These are phyloP conservation scores for Crossaster papposus DNA, from an alignment of 53 echinoderm and acorn worm genomes.

Conservation along the genomic window DNA sequence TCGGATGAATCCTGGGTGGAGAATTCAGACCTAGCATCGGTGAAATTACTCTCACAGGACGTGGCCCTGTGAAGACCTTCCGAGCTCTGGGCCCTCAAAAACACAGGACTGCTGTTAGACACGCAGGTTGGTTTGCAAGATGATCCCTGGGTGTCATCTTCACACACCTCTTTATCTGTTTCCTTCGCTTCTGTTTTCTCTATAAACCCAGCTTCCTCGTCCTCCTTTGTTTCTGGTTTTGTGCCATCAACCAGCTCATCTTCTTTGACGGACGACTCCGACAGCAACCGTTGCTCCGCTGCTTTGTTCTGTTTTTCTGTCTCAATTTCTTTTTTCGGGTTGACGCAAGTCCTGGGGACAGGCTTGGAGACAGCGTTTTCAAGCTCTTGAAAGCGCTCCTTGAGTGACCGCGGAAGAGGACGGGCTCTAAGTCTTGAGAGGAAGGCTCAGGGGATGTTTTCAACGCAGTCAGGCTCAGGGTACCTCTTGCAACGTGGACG, in stretches of 20 bases:
- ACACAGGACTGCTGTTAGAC: slow-evolving; percentile 35
- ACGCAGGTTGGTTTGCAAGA: not conserved
- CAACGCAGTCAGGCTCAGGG: not conserved
- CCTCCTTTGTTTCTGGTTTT: not conserved
- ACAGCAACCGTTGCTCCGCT: not conserved
- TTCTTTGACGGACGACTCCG: not conserved
- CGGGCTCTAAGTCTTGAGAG: slow-evolving; percentile 56
- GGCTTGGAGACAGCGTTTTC: slow-evolving; percentile 87
- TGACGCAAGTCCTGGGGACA: slow-evolving; percentile 69
- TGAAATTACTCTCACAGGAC: slow-evolving; percentile 71
- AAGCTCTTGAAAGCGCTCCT: slow-evolving; percentile 81
- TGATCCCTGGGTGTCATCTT: slow-evolving; percentile 2
- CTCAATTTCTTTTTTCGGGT: slow-evolving; percentile 74
- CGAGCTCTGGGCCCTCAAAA: slow-evolving; percentile 14
- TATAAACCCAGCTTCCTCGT: not conserved
- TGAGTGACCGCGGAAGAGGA: slow-evolving; percentile 80
- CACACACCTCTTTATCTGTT: not conserved
- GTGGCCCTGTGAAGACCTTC: slow-evolving; percentile 50
- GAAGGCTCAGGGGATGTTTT: slow-evolving; percentile 51
- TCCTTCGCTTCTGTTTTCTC: not conserved
- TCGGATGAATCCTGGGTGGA: slow-evolving; percentile 45
- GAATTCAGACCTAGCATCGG: slow-evolving; percentile 64
- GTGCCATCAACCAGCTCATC: not conserved
- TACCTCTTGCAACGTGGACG: slow-evolving; percentile 41
- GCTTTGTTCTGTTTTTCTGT: slow-evolving; percentile 34